These are phyloP conservation scores for Tromatobia lineatoria DNA, from an alignment of 2,888 invertebrate genomes.

Conservation along the genomic window DNA sequence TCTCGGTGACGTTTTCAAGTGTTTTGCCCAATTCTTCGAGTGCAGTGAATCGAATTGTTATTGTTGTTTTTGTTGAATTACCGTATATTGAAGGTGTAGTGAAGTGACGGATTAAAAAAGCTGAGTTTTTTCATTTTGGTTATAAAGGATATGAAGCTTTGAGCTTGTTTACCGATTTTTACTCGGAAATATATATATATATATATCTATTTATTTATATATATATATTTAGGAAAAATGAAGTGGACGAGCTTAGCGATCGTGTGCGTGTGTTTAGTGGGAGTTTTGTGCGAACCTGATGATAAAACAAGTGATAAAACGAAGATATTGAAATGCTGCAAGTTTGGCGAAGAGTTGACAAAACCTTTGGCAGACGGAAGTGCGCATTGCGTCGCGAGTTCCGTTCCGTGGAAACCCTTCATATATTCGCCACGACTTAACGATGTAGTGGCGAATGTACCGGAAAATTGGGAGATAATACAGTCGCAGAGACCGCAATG, in stretches of 20 bases:
- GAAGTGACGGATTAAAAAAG: background rate
- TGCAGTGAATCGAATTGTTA: background rate
- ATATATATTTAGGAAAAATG: conserved; percentile 13
- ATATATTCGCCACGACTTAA: conserved; percentile 87
- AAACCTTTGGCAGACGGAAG: conserved; percentile 76
- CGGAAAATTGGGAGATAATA: conserved; percentile 86
- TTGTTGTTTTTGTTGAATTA: background rate
- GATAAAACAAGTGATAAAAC: conserved; percentile 72
- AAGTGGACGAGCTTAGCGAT: conserved; percentile 1
- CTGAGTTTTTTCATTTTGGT: background rate
- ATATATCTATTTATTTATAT: no score
- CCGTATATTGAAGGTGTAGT: background rate
- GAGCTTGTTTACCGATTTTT: background rate
- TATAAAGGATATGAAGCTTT: background rate
- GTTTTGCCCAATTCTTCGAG: background rate
- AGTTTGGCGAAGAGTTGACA: conserved; percentile 86
- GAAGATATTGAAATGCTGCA: conserved; percentile 87
- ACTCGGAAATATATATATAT: background rate
- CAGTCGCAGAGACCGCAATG: conserved; percentile 83
- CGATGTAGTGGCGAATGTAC: conserved; percentile 85
- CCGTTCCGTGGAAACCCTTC: conserved; percentile 87
- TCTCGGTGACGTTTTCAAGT: background rate
- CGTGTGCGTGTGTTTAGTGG: conserved; percentile 47
- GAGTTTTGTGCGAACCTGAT: conserved; percentile 69
- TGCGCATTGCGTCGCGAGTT: conserved; percentile 78